Conservation (phyloP, 2,888 invertebrate species). For the Platerodrilus igneus region DNA sequence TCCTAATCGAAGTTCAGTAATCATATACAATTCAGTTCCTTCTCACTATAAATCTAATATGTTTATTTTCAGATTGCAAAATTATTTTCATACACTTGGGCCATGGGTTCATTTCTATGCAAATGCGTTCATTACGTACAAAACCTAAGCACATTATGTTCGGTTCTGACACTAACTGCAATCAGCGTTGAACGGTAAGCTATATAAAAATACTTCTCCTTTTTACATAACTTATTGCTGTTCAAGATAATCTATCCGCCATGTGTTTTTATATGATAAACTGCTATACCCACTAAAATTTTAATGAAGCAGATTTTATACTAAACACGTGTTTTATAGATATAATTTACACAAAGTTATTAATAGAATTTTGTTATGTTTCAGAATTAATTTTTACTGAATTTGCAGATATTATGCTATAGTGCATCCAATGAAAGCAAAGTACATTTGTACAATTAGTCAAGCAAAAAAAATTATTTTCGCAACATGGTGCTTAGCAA, state of each 20-base stretch:
- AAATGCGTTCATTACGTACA: conserved; percentile 68
- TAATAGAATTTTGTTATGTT: background rate
- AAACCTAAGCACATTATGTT: conserved; percentile 66
- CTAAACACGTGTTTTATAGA: no score
- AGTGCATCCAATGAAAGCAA: conserved; percentile 64
- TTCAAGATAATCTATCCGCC: no score
- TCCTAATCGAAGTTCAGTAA: no score
- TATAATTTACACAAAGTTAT: no score
- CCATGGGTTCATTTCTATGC: conserved; percentile 61
- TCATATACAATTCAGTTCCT: no score
- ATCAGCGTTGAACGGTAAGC: conserved; percentile 68
- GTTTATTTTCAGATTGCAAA: conserved; percentile 55
- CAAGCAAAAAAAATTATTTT: conserved; percentile 59
- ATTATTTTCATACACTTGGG: conserved; percentile 65
- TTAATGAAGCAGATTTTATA: no score
- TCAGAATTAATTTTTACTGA: conserved; percentile 2
- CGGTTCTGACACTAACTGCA: conserved; percentile 65
- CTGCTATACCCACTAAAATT: background rate
- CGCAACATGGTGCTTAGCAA: conserved; percentile 57
- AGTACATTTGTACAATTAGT: conserved; percentile 63
- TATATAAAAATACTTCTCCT: conserved; percentile 1
- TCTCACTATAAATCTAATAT: conserved; percentile 1
- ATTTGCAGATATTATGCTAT: conserved; percentile 64
- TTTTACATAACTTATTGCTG: no score
- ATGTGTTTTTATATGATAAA: no score